Conservation (phyloP, 2,888 invertebrate genomes). For the Erebia aethiops region DNA sequence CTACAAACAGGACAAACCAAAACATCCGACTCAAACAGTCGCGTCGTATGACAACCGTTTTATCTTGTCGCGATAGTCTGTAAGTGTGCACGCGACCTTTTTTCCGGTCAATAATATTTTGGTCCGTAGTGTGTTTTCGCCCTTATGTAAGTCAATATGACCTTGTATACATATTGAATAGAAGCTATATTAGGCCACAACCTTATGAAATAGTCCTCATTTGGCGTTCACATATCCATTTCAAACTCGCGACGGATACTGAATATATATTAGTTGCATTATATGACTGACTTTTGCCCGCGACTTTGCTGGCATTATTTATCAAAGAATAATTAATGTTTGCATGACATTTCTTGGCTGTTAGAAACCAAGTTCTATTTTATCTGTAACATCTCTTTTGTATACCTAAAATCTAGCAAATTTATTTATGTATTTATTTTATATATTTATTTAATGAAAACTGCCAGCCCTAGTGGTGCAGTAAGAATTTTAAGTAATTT, state of each 20-base stretch:
- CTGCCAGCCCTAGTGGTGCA: too few species aligned
- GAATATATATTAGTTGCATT: slow-evolving; percentile 23
- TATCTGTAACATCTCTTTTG: too few species aligned
- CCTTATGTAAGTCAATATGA: not conserved
- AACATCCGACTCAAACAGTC: too few species aligned
- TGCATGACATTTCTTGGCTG: too few species aligned
- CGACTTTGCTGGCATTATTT: not conserved
- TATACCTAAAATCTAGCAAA: too few species aligned
- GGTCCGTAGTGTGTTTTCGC: too few species aligned
- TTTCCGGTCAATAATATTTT: not conserved
- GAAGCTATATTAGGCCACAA: slow-evolving; percentile 12
- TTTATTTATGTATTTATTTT: too few species aligned
- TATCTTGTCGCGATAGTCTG: not conserved
- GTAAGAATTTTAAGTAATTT: too few species aligned
- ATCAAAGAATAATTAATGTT: not conserved
- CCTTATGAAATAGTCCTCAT: slow-evolving; percentile 29
- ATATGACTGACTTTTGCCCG: not conserved
- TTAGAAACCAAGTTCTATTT: too few species aligned
- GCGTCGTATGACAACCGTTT: too few species aligned
- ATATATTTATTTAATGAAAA: too few species aligned
- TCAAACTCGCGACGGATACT: slow-evolving; percentile 10
- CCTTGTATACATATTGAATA: slow-evolving; percentile 27
- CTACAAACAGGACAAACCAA: too few species aligned
- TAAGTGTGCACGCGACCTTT: not conserved
- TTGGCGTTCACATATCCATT: slow-evolving; percentile 29